phyloP scores from a whole-genome alignment of 1,140 invertebrate species.

The Tribolium castaneum region DNA sequence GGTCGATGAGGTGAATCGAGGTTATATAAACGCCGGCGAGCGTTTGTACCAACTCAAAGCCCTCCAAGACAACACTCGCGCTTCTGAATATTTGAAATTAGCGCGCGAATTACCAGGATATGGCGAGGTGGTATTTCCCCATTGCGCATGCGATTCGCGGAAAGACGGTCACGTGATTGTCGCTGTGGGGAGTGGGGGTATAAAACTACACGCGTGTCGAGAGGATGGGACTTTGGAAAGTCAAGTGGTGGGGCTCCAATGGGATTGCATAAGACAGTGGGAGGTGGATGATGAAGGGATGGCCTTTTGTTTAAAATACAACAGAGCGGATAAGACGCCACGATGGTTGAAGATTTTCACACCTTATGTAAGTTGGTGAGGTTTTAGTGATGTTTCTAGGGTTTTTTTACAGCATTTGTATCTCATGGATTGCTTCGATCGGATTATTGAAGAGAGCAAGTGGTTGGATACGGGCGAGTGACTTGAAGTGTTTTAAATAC shows the following conservation, averaged over 20 bases:
- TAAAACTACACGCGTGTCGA: slow-evolving; percentile 89
- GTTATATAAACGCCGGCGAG: slow-evolving; percentile 89
- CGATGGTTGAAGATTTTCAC: slow-evolving; percentile 90
- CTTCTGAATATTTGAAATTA: slow-evolving; percentile 88
- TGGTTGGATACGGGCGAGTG: slow-evolving; percentile 83
- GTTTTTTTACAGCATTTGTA: slow-evolving; percentile 83
- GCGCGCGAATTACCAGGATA: slow-evolving; percentile 90
- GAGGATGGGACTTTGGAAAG: slow-evolving; percentile 87
- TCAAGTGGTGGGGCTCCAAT: slow-evolving; percentile 84
- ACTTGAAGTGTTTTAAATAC: slow-evolving; percentile 52
- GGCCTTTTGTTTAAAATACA: slow-evolving; percentile 90
- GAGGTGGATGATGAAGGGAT: slow-evolving; percentile 92
- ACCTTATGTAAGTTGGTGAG: slow-evolving; percentile 83
- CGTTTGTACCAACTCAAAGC: slow-evolving; percentile 95
- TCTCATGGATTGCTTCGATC: slow-evolving; percentile 93
- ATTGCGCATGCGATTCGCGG: slow-evolving; percentile 93
- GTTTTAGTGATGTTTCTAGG: background rate
- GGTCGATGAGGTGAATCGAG: slow-evolving; percentile 94
- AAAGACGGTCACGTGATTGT: slow-evolving; percentile 93
- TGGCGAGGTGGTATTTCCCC: slow-evolving; percentile 92
- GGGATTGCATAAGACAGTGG: slow-evolving; percentile 85
- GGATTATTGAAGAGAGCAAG: slow-evolving; percentile 90
- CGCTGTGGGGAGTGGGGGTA: slow-evolving; percentile 75
- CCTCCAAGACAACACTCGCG: slow-evolving; percentile 89
- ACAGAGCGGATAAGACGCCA: slow-evolving; percentile 82